Evolutionary conservation across 2,113 vertebrate genomes (phyloP).

Genomic region (Orycteropus afer): DNA sequence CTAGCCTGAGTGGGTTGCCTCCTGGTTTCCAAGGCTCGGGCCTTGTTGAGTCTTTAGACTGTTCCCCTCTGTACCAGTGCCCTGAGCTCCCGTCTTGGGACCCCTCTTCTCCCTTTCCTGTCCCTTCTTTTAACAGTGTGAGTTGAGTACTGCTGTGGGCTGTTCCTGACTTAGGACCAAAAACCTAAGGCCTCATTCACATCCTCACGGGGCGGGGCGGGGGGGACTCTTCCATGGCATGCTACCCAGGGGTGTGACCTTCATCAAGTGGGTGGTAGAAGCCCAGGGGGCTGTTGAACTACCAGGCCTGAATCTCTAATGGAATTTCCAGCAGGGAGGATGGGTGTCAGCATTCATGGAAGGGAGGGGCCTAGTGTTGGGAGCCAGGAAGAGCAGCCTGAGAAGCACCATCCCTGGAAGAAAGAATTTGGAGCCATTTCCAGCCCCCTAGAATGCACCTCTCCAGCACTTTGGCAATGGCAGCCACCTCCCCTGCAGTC

Average conservation of each 20-base stretch:
- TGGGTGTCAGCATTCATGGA: background rate
- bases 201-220: too few relatives aligned
- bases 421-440: constrained; percentile 47
- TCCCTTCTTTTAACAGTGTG: background rate
- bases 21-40: background rate
- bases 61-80: background rate
- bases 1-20: background rate
- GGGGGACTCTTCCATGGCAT: background rate
- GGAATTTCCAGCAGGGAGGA: background rate
- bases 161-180: background rate
- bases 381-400: background rate
- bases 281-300: background rate
- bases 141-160: background rate
- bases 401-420: constrained; percentile 40
- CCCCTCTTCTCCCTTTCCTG: background rate
- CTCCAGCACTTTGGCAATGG: constrained; percentile 73
- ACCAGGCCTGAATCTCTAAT: background rate
- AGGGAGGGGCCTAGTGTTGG: background rate
- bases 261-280: background rate
- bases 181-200: background rate
- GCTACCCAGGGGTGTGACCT: background rate
- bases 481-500: constrained; percentile 79
- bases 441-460: constrained; percentile 64
- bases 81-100: background rate
- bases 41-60: background rate